Evolutionary conservation across 1,140 invertebrate genomes (phyloP).

Genomic region (Hormaphis cornu): DNA sequence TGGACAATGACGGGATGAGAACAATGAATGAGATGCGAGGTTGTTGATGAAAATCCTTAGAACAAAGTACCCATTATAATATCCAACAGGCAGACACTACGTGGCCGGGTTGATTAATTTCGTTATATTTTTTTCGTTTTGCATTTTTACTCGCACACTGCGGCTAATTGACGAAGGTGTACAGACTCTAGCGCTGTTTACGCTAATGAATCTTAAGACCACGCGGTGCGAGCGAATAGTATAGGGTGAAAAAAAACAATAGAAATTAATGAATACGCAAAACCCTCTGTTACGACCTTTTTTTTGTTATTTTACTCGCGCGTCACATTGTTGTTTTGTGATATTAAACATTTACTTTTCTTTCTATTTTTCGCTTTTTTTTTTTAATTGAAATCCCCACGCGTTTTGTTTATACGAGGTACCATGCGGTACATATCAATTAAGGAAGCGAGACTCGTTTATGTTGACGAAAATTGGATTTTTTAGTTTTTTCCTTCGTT

Average conservation of each 20-base stretch:
- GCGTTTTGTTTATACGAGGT: not conserved
- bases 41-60: too few species aligned
- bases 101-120: not conserved
- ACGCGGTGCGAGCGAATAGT: not conserved
- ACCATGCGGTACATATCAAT: not conserved
- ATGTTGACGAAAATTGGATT: too few species aligned
- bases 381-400: not conserved
- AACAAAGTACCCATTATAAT: too few species aligned
- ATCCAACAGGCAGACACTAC: too few species aligned
- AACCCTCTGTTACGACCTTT: not conserved
- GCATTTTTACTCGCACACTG: not conserved
- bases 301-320: conserved; percentile 4
- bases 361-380: not conserved
- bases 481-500: too few species aligned
- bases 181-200: not conserved
- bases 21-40: too few species aligned
- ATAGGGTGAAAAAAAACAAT: conserved; percentile 19
- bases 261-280: conserved; percentile 4
- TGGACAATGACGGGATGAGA: too few species aligned
- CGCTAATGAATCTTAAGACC: not conserved
- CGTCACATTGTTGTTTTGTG: not conserved
- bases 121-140: not conserved
- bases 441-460: too few species aligned
- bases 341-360: not conserved
- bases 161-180: not conserved